Conservation (phyloP, 2,113 vertebrate genomes). For the Toxostoma redivivum region DNA sequence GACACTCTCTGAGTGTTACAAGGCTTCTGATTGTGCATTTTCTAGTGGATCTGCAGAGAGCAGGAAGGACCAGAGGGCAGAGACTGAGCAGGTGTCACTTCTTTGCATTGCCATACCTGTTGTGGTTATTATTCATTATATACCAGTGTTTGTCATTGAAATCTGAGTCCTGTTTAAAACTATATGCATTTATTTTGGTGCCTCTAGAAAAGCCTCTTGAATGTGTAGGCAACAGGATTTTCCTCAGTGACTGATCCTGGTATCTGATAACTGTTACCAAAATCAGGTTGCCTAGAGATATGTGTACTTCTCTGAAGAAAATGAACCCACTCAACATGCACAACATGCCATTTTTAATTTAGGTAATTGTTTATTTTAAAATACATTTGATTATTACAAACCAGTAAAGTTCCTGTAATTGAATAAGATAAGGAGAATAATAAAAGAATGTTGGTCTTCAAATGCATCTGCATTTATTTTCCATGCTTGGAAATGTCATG, state of each 20-base stretch:
- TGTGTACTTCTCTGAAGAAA: background rate
- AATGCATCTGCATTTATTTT: background rate
- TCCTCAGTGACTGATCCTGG: background rate
- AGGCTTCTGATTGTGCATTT: background rate
- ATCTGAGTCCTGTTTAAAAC: background rate
- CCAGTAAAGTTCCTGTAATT: background rate
- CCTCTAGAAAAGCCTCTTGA: background rate
- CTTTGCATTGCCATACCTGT: fast-evolving
- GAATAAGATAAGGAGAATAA: background rate
- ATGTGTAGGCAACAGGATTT: background rate
- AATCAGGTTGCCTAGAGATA: background rate
- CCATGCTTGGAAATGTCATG: fast-evolving
- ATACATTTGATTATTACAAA: background rate
- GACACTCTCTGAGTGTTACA: background rate
- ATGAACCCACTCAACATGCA: background rate
- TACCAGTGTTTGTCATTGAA: background rate
- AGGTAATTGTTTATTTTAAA: background rate
- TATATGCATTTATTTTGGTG: background rate
- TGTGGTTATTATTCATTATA: background rate
- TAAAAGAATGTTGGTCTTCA: background rate
- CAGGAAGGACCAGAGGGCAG: background rate
- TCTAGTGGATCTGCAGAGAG: background rate
- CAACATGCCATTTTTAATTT: background rate
- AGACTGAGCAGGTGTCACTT: background rate
- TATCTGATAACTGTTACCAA: background rate